Base-by-base conservation (phyloP, 2,113 vertebrate species). In the Manacus vitellinus region DNA sequence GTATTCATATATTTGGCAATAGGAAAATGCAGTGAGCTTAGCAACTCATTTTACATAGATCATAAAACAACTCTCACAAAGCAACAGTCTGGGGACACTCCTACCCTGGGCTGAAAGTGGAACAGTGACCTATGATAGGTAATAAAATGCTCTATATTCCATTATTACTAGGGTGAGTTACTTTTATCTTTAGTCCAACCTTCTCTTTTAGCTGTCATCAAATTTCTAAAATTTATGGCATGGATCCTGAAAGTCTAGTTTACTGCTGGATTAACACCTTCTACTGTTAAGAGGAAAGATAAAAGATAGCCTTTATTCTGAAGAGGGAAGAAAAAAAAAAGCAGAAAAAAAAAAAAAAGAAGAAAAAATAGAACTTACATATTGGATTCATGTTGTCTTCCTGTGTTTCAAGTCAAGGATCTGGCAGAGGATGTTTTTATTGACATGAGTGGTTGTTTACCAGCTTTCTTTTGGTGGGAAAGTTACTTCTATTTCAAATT, bases 61-160 rank as follows among this genome's bases (percentile, higher is more conserved):
- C 73, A 66, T 79, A 92, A 89, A 95, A 78, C 15, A 78, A 14
- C 13, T 85, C 68, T 75, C 66, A 58, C 73, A 88, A 66, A 33
- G 12, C 74, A 94, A 70, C 6, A 81, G 27, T 58, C 55, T 94
- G 35, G 41, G 22, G 44, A 73, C 31, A 82, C 28, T 72, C 9
- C 41, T 84, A 41, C 24, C 9, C 7, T 51, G 52, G 44, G 51
- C n/a, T 67, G 80, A 80, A 92, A 86, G 35, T 6, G 3, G 28
- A 89, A 61, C 25, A 58, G 46, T 65, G 65, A 95, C 56, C 73
- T 85, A 33, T 81, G 22, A 61, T 37, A 37, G 15, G 49, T 54
- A 89, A 85, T 82, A 93, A 96, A 96, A 95, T n/a, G 61, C 35
- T 87, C 22, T 58, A 91, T 81, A 68, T 82, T 87, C 74, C 12